Conservation (phyloP, 2,113 vertebrate genomes). For the Tiliqua scincoides region DNA sequence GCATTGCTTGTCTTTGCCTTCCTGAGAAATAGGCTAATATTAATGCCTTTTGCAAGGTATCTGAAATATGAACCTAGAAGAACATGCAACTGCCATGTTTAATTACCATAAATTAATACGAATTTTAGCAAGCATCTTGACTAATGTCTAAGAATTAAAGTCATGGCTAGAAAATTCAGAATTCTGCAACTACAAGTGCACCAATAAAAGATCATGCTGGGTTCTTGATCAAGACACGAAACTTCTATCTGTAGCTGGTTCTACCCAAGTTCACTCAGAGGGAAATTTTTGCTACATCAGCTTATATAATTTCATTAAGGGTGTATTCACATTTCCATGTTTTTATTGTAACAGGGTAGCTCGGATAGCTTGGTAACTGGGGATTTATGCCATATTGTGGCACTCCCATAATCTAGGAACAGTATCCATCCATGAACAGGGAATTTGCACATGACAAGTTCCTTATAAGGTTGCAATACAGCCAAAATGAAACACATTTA, state of each 20-base stretch:
- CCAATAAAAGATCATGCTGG: neutral
- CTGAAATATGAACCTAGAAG: slow-evolving; percentile 48
- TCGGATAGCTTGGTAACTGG: neutral
- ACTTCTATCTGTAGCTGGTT: slow-evolving; percentile 10
- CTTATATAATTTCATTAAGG: neutral
- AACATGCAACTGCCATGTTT: slow-evolving; percentile 60
- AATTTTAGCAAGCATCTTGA: slow-evolving; percentile 19
- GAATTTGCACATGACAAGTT: no score
- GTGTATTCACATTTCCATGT: neutral
- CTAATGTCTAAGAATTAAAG: neutral
- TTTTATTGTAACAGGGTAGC: neutral
- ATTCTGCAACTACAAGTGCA: neutral
- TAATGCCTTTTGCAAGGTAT: slow-evolving; percentile 66
- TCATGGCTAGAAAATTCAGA: slow-evolving; percentile 6
- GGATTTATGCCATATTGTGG: no score
- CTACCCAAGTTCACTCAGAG: neutral
- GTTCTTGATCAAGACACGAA: neutral
- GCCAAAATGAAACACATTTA: no score
- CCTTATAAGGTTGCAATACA: no score
- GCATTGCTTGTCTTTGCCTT: slow-evolving; percentile 9
- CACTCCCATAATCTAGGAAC: no score
- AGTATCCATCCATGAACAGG: no score
- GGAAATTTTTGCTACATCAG: slow-evolving; percentile 21
- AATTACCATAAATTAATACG: slow-evolving; percentile 58
- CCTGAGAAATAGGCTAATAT: slow-evolving; percentile 61